Evolutionary conservation across 2,888 invertebrate species (phyloP), one percentile per base, ranked within the genome.

Genomic region (Drosophila trichaetosa): DNA sequence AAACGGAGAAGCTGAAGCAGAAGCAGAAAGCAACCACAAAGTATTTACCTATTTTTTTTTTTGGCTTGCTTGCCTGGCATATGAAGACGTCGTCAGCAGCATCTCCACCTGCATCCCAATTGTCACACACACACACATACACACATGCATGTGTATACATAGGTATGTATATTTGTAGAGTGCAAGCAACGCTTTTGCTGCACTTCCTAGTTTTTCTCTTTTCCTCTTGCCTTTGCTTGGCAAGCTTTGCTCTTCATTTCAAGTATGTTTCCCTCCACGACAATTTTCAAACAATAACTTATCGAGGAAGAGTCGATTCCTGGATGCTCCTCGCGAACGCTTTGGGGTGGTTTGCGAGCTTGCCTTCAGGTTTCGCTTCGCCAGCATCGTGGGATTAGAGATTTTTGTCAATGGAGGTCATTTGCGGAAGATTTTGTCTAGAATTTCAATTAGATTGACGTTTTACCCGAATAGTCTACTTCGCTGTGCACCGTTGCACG

Each of bases 361-460:
- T 74, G 73, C 73, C 77, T 70, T 84, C 75, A 68, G 67, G 88
- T 89, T 89, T 85, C 84, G 78, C 77, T 34, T 61, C 56, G 72
- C 53, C 58, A 62, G 67, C 69, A 67, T 52, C 69, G 58, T 82
- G 89, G 91, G 91, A 91, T 91, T 92, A 91, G 89, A 90, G 91
- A 92, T 91, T 92, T 92, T 92, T 92, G 92, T 91, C 92, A 92
- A 91, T 92, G 91, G 91, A 91, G 91, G 92, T 92, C 92, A 92
- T 92, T 92, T 92, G 92, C 91, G 91, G 92, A 92, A 92, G 92
- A 92, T 91, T 92, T 92, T 91, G 92, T 92, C 92, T 92, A 92
- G 92, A 92, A 92, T 92, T 92, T 92, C 92, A 92, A 92, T 92
- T 92, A 91, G 91, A 91, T 92, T 92, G 91, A 91, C 90, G 82